Evolutionary conservation across 2,113 vertebrate species (phyloP), one percentile per base, ranked within the genome.

Genomic region (Larimichthys polyactis): DNA sequence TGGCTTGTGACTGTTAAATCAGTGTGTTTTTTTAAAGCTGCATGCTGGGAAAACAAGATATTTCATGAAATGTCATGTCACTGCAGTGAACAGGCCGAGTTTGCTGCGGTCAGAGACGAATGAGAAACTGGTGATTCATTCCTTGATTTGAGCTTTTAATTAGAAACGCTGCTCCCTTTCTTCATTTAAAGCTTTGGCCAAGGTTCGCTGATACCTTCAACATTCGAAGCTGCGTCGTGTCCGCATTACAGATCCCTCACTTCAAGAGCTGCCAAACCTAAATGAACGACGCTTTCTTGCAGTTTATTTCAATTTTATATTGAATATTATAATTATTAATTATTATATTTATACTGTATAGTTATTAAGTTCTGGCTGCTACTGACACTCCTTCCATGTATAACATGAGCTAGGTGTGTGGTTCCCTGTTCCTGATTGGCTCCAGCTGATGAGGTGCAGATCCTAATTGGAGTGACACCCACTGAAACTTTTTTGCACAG

Each of bases 1-100:
- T 84, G 73, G 24, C 60, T 36, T 76, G 71, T 78, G 81, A 87
- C 74, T 79, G 55, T 75, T 79, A 76, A 71, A 89, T 85, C 63
- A 57, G 20, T 40, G 36, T 9, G 36, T 8, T 68, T 54, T 84
- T 87, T 72, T 62, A 83, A 70, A 71, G 44, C 51, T 36, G 43
- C 58, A 76, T 62, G 44, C 22, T 24, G 69, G 57, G 14, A 66
- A 73, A 86, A 85, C 27, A 66, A 58, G 43, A 69, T 60, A 46
- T 75, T 79, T 85, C 54, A 51, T 58, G 48, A 78, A 58, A 69
- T 76, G 75, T 71, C 70, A 60, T 65, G 62, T 74, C 79, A 79
- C 27, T 48, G 20, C 11, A 14, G 62, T 22, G 64, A 75, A 52
- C 20, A 44, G 15, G 27, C 32, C 2, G 0, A 20, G n/a, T 22